A percentile compares a stretch with the other conserved stretches of the same genome.
phyloP scores from a whole-genome alignment of 2,113 vertebrate genomes.

The Catharus fuscescens region DNA sequence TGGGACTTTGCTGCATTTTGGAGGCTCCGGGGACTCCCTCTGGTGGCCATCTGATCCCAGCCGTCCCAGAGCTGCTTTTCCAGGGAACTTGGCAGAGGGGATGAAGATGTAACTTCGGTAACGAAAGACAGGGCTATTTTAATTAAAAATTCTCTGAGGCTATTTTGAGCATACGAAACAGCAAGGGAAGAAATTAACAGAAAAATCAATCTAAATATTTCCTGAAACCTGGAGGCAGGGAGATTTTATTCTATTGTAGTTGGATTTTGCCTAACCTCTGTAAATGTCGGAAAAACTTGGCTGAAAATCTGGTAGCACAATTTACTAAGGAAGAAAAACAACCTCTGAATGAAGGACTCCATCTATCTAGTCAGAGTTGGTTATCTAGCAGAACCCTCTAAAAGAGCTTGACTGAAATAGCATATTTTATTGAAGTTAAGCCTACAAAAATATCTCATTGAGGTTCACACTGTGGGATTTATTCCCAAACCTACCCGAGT shows the following conservation, averaged over 20 bases:
- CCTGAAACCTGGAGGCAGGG: not conserved
- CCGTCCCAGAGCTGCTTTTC: not conserved
- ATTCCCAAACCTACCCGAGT: not conserved
- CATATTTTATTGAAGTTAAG: not conserved
- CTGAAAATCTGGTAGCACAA: not conserved
- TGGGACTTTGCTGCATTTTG: accelerated
- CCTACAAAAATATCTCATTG: not conserved
- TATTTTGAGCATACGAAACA: not conserved
- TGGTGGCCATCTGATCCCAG: not conserved
- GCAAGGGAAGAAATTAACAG: not conserved
- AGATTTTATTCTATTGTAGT: not conserved
- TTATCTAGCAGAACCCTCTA: not conserved
- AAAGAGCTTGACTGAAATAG: not conserved
- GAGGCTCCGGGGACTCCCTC: not conserved
- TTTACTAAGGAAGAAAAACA: not conserved
- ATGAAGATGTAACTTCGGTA: not conserved
- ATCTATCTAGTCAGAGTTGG: not conserved
- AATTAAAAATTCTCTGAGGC: accelerated
- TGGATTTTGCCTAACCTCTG: not conserved
- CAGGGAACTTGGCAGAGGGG: accelerated
- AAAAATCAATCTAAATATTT: not conserved
- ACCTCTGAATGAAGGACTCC: not conserved
- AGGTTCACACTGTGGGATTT: not conserved
- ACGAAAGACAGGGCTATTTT: not conserved
- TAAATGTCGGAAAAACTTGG: not conserved